phyloP scores from a whole-genome alignment of 1,140 invertebrate genomes.

The Dolichoris vasculosae region DNA sequence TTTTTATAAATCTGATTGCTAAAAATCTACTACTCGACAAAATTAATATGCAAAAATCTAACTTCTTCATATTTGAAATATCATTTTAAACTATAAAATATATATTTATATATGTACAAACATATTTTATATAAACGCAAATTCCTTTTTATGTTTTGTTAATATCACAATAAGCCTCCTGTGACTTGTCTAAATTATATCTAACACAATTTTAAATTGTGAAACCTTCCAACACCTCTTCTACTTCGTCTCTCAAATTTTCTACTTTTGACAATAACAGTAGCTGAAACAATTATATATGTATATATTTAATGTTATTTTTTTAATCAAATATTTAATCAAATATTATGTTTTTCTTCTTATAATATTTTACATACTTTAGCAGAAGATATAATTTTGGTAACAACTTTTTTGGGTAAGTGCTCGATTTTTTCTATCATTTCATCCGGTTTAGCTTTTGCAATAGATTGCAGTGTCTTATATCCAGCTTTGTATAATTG shows the following conservation, averaged over 20 bases:
- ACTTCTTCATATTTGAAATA: neutral
- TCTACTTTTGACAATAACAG: conserved; percentile 86
- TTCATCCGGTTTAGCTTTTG: conserved; percentile 79
- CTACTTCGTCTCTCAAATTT: conserved; percentile 85
- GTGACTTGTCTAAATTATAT: conserved; percentile 18
- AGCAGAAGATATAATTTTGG: conserved; percentile 87
- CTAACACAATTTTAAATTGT: conserved; percentile 59
- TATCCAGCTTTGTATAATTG: conserved; percentile 89
- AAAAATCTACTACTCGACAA: neutral
- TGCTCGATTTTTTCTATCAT: conserved; percentile 81
- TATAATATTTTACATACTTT: conserved; percentile 77
- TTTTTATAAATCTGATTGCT: neutral
- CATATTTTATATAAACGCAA: neutral
- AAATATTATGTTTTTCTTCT: too few relatives aligned
- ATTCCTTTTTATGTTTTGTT: too few relatives aligned
- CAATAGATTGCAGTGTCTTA: conserved; percentile 84
- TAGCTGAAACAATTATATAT: conserved; percentile 77
- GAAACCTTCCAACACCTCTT: conserved; percentile 79
- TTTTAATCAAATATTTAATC: conserved; percentile 22
- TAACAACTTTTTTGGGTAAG: conserved; percentile 81
- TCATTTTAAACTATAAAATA: neutral
- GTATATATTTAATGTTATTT: conserved; percentile 14
- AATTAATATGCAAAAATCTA: conserved; percentile 1
- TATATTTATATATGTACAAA: neutral
- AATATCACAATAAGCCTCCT: conserved; percentile 41